Evolutionary conservation across 2,797 vertebrate species (phyloP).

Genomic region (Spondyliosoma cantharus): DNA sequence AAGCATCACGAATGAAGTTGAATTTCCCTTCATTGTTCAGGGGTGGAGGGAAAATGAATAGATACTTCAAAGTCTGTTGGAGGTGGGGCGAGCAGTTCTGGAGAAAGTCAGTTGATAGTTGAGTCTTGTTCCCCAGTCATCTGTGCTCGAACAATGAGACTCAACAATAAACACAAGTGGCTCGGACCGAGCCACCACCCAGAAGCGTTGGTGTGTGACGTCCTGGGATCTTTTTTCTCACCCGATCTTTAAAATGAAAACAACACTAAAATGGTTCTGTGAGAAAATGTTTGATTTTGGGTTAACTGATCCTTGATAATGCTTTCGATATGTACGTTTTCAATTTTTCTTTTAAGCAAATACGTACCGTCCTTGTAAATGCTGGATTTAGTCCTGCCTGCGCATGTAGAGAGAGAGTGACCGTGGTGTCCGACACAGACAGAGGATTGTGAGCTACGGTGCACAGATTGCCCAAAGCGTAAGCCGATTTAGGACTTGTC

Average conservation of each 20-base stretch:
- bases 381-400: background rate
- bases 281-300: background rate
- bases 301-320: background rate
- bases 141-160: too few relatives aligned
- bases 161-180: too few relatives aligned
- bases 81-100: too few relatives aligned
- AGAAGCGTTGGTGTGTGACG: too few relatives aligned
- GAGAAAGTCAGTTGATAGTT: too few relatives aligned
- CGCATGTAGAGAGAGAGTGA: conserved; percentile 5
- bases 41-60: background rate
- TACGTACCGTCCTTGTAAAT: background rate
- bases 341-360: background rate
- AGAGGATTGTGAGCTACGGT: conserved; percentile 13
- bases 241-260: background rate
- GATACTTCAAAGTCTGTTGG: background rate
- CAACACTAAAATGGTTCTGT: background rate
- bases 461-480: conserved; percentile 32
- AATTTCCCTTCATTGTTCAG: background rate
- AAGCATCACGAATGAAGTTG: background rate
- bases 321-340: background rate
- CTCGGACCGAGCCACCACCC: too few relatives aligned
- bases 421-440: background rate
- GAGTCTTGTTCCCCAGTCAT: too few relatives aligned
- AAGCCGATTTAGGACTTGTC: conserved; percentile 57
- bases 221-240: too few relatives aligned